Conservation (phyloP, 2,113 vertebrate species). For the Pristiophorus japonicus region DNA sequence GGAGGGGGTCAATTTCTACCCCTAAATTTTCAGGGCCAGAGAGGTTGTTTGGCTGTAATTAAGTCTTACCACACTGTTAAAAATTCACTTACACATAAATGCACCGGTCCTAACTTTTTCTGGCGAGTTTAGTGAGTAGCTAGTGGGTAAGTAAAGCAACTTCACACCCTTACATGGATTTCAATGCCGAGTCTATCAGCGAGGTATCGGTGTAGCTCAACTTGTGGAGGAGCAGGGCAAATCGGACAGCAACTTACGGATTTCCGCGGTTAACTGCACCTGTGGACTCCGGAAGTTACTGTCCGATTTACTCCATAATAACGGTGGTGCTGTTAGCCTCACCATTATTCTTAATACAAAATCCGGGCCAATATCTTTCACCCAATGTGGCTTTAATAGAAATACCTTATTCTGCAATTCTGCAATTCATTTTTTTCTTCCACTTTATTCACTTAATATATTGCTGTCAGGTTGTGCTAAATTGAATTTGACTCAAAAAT, state of each 20-base stretch:
- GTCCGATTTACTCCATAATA: neutral
- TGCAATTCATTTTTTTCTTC: neutral
- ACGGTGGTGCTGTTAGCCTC: neutral
- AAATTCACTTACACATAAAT: neutral
- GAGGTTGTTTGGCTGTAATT: neutral
- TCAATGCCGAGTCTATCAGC: neutral
- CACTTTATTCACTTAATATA: neutral
- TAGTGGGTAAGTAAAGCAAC: neutral
- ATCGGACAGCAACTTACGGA: neutral
- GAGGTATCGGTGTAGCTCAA: neutral
- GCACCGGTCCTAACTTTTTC: neutral
- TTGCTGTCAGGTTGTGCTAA: neutral
- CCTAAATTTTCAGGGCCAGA: neutral
- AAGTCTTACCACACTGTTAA: neutral
- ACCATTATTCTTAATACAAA: neutral
- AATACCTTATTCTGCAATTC: neutral
- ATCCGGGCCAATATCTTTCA: neutral
- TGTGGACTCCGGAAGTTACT: neutral
- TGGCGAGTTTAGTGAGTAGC: neutral
- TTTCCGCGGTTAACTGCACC: neutral
- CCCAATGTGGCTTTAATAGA: neutral
- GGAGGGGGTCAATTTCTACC: too few relatives aligned
- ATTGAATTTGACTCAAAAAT: neutral
- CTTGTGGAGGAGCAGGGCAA: too few relatives aligned
- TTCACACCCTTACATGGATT: neutral